Evolutionary conservation across 1,140 invertebrate genomes (phyloP).

Genomic region (Hestina assimilis): DNA sequence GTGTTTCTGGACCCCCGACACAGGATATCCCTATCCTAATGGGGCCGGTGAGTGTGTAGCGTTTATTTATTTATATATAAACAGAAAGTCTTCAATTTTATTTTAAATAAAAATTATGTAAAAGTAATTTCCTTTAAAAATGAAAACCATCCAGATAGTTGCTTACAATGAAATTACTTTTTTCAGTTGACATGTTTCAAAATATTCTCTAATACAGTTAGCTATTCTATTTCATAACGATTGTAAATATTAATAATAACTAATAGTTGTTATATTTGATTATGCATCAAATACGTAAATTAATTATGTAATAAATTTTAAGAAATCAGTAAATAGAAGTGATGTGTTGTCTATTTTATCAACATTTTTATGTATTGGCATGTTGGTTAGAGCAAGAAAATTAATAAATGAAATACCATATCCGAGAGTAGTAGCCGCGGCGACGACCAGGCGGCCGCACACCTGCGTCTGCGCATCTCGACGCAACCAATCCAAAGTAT

Average conservation of each 20-base stretch:
- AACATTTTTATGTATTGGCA: constrained; percentile 46
- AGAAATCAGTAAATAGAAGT: neutral
- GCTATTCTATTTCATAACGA: too few relatives aligned
- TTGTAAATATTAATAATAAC: too few relatives aligned
- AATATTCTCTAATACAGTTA: too few relatives aligned
- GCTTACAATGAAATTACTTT: too few relatives aligned
- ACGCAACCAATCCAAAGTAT: constrained; percentile 23
- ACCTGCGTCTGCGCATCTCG: constrained; percentile 71
- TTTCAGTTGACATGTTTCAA: too few relatives aligned
- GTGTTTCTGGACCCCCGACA: too few relatives aligned
- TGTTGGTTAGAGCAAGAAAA: constrained; percentile 66
- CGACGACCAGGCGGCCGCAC: constrained; percentile 71
- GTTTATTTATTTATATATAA: neutral
- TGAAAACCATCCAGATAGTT: too few relatives aligned
- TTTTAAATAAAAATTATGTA: neutral
- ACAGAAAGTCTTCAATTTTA: neutral
- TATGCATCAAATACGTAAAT: neutral
- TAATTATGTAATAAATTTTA: neutral
- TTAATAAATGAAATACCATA: constrained; percentile 76
- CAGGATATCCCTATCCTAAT: too few relatives aligned
- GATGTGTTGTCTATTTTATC: constrained; percentile 36
- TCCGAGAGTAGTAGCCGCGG: constrained; percentile 67
- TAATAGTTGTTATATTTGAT: neutral
- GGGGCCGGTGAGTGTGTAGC: too few relatives aligned
- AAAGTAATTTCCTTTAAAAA: too few relatives aligned